Base-by-base conservation (phyloP, 2,888 invertebrate species). In the Hypsopygia costalis region DNA sequence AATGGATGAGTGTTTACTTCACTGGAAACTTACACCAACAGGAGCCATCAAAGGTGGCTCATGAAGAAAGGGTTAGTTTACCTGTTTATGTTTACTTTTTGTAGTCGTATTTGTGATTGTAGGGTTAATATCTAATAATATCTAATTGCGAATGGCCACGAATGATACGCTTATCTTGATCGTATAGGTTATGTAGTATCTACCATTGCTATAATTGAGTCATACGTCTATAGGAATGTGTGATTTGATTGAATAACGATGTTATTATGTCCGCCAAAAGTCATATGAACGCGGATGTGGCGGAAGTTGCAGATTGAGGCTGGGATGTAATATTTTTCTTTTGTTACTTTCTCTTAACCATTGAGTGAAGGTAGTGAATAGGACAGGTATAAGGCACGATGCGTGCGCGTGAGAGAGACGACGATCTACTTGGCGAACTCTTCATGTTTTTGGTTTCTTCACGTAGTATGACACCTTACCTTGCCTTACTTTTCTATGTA, bases 61-160 rank as follows among this genome's bases (percentile, higher is more conserved):
- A 88, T 88, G 88, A 88, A 86, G 87, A 87, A 87, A 82, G 87
- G 88, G 88, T 87, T 78, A 83, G 87, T 88, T 81, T 76, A 70
- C 72, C 76, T 85, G 82, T 83, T 80, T 81, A 77, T 78, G 78
- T 80, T 80, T 79, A 80, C 78, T 68, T 68, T 59, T 34, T 55
- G 42, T 55, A 51, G 43, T 57, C 53, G 46, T 51, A 54, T 51
- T 40, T 62, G 51, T 58, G 48, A 49, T 52, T 58, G 55, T 62
- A 44, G 44, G 47, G 58, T 51, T 55, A 57, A 56, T 52, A 52
- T 48, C 57, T 72, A 64, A 64, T 62, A 60, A 53, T 63, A 69
- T 61, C 54, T 54, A 65, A 62, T 68, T 62, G 60, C 51, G 47
- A 49, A 52, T 51, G 45, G 45, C 60, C 61, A 55, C 52, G 56